Evolutionary conservation across 92 coral and sea anemone genomes (phyloP).

Genomic region (Parazoanthus atlanticus): DNA sequence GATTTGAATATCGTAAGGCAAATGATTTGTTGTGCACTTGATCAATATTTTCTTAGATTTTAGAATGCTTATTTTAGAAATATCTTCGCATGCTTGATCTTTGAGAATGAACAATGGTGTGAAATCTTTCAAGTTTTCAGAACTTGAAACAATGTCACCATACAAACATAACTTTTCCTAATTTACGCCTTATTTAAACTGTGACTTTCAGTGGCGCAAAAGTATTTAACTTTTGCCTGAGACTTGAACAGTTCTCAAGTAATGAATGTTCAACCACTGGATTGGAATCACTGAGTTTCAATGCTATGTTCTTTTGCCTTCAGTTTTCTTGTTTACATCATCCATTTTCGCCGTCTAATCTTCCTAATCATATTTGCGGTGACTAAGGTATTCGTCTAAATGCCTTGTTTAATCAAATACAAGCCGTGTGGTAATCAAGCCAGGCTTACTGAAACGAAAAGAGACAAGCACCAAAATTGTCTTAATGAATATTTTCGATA

Average conservation of each 20-base stretch:
- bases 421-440: conserved; percentile 28
- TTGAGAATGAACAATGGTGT: not conserved
- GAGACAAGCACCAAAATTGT: not conserved
- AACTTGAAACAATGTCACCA: no score
- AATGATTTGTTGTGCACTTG: conserved; percentile 5
- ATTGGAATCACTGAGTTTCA: no score
- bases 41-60: conserved; percentile 28
- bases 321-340: conserved; percentile 15
- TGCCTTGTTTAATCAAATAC: conserved; percentile 32
- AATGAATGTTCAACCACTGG: not conserved
- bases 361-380: conserved; percentile 34
- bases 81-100: not conserved
- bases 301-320: not conserved
- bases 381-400: conserved; percentile 21
- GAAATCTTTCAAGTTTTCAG: conserved; percentile 7
- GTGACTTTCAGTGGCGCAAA: not conserved
- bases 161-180: not conserved
- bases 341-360: conserved; percentile 28
- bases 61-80: conserved; percentile 10
- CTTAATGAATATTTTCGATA: conserved; percentile 35
- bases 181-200: no score
- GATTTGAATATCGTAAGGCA: not conserved
- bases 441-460: conserved; percentile 13
- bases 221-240: not conserved
- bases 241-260: no score